Evolutionary conservation across 2,888 invertebrate species (phyloP), one percentile per base, ranked within the genome.

Genomic region (Plagodis dolabraria): DNA sequence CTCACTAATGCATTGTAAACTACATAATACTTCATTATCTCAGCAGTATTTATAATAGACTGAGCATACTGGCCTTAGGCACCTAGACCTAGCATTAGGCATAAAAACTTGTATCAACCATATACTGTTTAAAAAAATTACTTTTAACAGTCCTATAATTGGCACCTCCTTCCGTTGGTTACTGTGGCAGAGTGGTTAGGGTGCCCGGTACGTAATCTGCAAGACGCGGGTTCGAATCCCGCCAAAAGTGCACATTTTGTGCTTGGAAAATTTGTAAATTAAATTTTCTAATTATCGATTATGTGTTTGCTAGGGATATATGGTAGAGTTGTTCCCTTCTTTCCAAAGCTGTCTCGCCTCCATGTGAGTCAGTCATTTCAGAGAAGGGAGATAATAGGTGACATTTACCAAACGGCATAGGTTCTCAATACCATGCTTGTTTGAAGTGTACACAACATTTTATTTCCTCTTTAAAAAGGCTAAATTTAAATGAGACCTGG

Each of bases 301-400:
- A 22, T 22, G 22, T 22, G 22, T 22, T 22, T 22, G 22, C 2
- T 4, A 22, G 22, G 22, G n/a, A n/a, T n/a, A n/a, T n/a, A n/a
- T n/a, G n/a, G n/a, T n/a, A n/a, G n/a, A n/a, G n/a, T 2, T 22
- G 22, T 22, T 72, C 86, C 92, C 89, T 93, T 93, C 89, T 83
- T 92, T 93, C 93, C 94, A 94, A 94, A 93, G 92, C 94, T 89
- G 92, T 88, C 82, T 89, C 71, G 77, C 72, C 65, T 59, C 33
- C 40, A 80, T 92, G 82, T 76, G 73, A 82, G 79, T 87, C 85
- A 88, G 92, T 82, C 88, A 92, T 92, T 92, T 92, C 92, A 92
- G 86, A 79, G 88, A 88, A 93, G 92, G 94, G 87, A 85, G 93
- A 89, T 77, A 49, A 93, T 80, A 57, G 44, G 91, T 90, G 89